phyloP scores from a whole-genome alignment of 23 tunicate genomes.

The Ascidia mentula region DNA sequence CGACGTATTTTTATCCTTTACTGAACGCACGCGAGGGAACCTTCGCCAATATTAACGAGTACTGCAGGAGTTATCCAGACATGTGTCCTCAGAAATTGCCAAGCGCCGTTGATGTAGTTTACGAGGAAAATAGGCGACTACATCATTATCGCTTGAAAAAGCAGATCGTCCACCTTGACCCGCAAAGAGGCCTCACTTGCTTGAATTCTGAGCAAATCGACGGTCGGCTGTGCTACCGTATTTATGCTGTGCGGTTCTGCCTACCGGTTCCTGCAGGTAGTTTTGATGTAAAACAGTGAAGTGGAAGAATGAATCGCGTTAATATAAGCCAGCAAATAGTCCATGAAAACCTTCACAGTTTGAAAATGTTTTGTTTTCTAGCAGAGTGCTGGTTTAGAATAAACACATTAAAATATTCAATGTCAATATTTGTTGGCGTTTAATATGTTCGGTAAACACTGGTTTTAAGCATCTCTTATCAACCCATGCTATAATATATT shows the following conservation, averaged over 20 bases:
- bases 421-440: too few relatives aligned
- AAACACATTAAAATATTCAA: too few relatives aligned
- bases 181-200: not conserved
- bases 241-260: not conserved
- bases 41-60: not conserved
- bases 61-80: not conserved
- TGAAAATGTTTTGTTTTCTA: too few relatives aligned
- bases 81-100: not conserved
- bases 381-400: too few relatives aligned
- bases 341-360: too few relatives aligned
- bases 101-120: not conserved
- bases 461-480: too few relatives aligned
- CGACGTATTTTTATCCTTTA: not conserved
- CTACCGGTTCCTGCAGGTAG: not conserved
- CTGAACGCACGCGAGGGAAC: not conserved
- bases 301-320: too few relatives aligned
- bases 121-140: not conserved
- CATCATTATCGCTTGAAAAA: not conserved
- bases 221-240: not conserved
- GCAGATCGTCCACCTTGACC: not conserved
- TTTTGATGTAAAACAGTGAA: not conserved
- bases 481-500: too few relatives aligned
- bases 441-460: too few relatives aligned
- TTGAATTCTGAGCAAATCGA: not conserved
- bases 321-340: too few relatives aligned